Evolutionary conservation across 2,888 invertebrate species (phyloP).

Genomic region (Aphidius colemani): DNA sequence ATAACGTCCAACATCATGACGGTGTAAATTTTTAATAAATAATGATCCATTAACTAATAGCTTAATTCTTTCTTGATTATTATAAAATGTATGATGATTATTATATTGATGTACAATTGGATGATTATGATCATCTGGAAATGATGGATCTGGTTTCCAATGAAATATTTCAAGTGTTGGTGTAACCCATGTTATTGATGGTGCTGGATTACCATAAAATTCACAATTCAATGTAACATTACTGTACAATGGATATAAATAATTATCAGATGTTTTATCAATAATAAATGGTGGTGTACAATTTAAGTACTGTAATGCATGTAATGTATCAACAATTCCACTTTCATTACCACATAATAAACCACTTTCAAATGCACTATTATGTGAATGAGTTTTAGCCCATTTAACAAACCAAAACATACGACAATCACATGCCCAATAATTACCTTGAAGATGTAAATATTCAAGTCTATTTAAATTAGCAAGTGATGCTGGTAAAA

Average conservation of each 20-base stretch:
- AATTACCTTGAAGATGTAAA: conserved; percentile 74
- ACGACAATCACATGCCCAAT: conserved; percentile 85
- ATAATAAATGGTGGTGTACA: conserved; percentile 71
- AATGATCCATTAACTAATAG: conserved; percentile 80
- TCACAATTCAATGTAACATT: conserved; percentile 71
- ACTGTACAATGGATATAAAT: conserved; percentile 61
- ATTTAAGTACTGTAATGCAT: conserved; percentile 72
- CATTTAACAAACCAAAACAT: conserved; percentile 77
- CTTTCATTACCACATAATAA: conserved; percentile 65
- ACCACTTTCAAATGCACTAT: conserved; percentile 63
- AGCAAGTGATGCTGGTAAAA: conserved; percentile 72
- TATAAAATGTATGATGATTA: conserved; percentile 49
- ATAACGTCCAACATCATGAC: conserved; percentile 84
- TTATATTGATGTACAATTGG: conserved; percentile 66
- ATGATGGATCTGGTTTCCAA: conserved; percentile 75
- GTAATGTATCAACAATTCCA: conserved; percentile 68
- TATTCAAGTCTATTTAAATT: conserved; percentile 68
- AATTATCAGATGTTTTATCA: conserved; percentile 50
- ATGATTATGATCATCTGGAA: conserved; percentile 70
- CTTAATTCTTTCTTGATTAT: conserved; percentile 65
- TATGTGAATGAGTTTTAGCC: conserved; percentile 64
- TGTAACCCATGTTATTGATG: conserved; percentile 86
- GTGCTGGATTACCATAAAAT: conserved; percentile 76
- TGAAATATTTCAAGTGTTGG: conserved; percentile 74
- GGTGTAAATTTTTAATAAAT: conserved; percentile 71